Base-by-base conservation (phyloP, 2,797 vertebrate species). In the Selene dorsalis region DNA sequence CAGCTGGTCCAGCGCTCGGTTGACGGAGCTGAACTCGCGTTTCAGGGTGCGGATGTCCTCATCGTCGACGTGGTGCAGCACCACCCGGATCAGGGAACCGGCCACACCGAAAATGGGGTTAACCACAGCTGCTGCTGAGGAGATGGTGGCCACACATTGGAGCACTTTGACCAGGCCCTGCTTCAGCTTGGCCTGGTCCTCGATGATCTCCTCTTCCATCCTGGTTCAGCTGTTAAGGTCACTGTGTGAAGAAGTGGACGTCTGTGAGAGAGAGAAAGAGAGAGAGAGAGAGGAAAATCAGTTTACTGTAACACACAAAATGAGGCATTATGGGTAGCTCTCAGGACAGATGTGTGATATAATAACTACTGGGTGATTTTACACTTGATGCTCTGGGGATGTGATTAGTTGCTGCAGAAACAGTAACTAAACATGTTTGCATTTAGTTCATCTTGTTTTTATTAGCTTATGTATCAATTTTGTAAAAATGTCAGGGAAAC, bases 101-200 rank as follows among this genome's bases (percentile, higher is more conserved):
- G 93, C 94, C 57, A 96, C 85, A 1, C 95, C 95, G 0, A 95
- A 95, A 18, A 96, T 96, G 76, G 95, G 95, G 90, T 96, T 96
- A 0, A 96, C 91, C 81, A 95, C 95, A 0, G 95, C 86, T 0
- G 95, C 95, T 0, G 95, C 95, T 0, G 95, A 95, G 14, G 94
- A 95, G 89, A 95, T 95, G 80, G 92, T 87, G 80, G 93, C 92
- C 69, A 96, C 89, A 0, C 94, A 95, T 73, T 93, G 32, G 0
- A 95, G 93, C 43, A 94, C 94, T 84, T 93, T 94, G 39, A 94
- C 58, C 68, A 95, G 60, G 48, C 92, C 92, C 72, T 92, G 87
- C 90, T 94, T 95, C 81, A 95, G 85, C 84, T 94, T 95, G 50
- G 90, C 83, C 11, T 38, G 83, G 87, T 94, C 94, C 69, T 95